These are phyloP conservation scores for Cantharis flavilabris DNA, from an alignment of 2,888 invertebrate species.

Conservation along the genomic window DNA sequence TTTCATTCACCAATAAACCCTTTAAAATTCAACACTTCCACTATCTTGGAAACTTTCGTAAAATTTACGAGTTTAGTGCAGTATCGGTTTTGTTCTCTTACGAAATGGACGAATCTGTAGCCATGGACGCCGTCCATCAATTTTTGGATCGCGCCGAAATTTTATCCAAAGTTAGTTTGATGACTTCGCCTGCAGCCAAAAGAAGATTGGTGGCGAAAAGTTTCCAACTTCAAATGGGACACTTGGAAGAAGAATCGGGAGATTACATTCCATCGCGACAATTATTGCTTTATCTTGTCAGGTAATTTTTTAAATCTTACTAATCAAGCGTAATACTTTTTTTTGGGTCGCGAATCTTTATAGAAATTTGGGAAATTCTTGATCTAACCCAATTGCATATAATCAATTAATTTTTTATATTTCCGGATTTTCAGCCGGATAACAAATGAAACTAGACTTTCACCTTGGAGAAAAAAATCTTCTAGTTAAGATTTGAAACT, in stretches of 20 bases:
- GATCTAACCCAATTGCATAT: background rate
- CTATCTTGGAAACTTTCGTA: background rate
- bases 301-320: slow-evolving; percentile 52
- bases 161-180: slow-evolving; percentile 61
- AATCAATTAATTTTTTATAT: background rate
- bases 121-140: slow-evolving; percentile 49
- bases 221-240: slow-evolving; percentile 58
- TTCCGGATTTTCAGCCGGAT: background rate
- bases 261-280: slow-evolving; percentile 66
- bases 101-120: slow-evolving; percentile 7
- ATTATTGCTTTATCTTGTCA: slow-evolving; percentile 66
- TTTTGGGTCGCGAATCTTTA: background rate
- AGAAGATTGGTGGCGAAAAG: slow-evolving; percentile 61
- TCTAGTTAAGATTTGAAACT: no score
- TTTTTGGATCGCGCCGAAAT: slow-evolving; percentile 62
- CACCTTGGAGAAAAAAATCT: background rate
- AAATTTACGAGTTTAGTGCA: background rate
- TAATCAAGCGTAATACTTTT: background rate
- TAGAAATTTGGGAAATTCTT: background rate
- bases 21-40: background rate
- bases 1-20: background rate
- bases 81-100: slow-evolving; percentile 4
- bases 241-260: slow-evolving; percentile 47
- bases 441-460: background rate
- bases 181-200: slow-evolving; percentile 63